Evolutionary conservation across 2,888 invertebrate genomes (phyloP), one percentile per base, ranked within the genome.

Genomic region (Drosophila affinis): DNA sequence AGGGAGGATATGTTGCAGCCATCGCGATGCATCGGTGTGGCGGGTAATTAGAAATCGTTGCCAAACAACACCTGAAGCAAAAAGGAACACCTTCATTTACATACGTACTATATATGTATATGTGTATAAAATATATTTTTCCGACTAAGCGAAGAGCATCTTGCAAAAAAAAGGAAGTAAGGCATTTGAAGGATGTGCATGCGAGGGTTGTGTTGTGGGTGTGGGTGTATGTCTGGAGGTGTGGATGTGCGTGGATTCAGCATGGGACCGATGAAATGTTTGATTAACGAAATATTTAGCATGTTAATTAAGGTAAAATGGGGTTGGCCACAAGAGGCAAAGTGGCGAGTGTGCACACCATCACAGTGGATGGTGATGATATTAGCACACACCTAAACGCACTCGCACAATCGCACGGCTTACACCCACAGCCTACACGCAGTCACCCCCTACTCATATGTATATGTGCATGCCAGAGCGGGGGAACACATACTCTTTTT

Each of bases 231-330:
- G 27, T 27, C 27, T 14, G 34, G 46, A 17, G 59, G 54, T 48
- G 51, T 46, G 53, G 27, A 60, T 32, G 67, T 46, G 48, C 34
- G 63, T 49, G 69, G 34, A 47, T 27, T 57, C 12, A n/a, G 64
- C 53, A 49, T 47, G 52, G 57, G 18, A 46, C n/a, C 60, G 74
- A 72, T 81, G 78, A 51, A 62, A 63, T 71, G 77, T 81, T 88
- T 85, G 79, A 63, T 70, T 75, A 74, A 85, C 88, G 77, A 87
- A 88, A 88, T 88, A 85, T 85, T 79, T 72, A 85, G 73, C 75
- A 76, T 78, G 89, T 88, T 87, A 85, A 85, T 85, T 85, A 85
- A 85, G 85, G 76, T 76, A 85, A 87, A 87, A 88, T 88, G 87
- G 89, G 89, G 82, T 87, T 85, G 82, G 76, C 82, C 86, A 72